Conservation (phyloP, 2,888 invertebrate genomes). For the Anticlea derivata region DNA sequence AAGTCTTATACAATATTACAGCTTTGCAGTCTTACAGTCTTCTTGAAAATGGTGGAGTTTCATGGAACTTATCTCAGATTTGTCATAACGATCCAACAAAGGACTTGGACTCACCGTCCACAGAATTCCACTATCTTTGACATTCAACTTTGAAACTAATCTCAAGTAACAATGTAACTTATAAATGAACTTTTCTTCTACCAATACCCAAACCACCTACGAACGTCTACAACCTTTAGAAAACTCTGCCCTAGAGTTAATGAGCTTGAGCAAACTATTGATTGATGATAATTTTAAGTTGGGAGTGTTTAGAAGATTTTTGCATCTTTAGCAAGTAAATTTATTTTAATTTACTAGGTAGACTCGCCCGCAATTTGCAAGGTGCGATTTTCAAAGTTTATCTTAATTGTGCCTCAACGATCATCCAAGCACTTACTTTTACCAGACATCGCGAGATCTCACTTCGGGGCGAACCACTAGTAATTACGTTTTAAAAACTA, state of each 20-base stretch:
- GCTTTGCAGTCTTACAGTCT: constrained; percentile 18
- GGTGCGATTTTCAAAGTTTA: no score
- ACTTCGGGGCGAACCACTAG: no score
- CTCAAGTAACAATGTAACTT: constrained; percentile 65
- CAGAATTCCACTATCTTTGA: constrained; percentile 54
- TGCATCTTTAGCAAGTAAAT: constrained; percentile 46
- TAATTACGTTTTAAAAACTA: no score
- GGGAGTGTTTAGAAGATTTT: constrained; percentile 41
- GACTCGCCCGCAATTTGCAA: no score
- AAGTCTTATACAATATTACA: no score
- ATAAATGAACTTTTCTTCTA: constrained; percentile 49
- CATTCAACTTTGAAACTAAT: constrained; percentile 69
- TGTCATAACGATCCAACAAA: constrained; percentile 27
- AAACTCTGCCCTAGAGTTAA: constrained; percentile 40
- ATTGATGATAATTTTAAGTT: constrained; percentile 22
- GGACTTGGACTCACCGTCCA: constrained; percentile 36
- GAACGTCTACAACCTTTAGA: constrained; percentile 7
- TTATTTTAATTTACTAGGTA: not conserved
- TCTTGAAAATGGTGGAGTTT: constrained; percentile 21
- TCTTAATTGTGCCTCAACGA: no score
- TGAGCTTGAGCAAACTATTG: constrained; percentile 37
- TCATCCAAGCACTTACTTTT: no score
- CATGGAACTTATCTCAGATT: constrained; percentile 25
- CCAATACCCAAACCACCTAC: constrained; percentile 33
- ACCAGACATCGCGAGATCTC: no score